Base-by-base conservation (phyloP, 2,797 vertebrate genomes). In the Rhynchotus rufescens region DNA sequence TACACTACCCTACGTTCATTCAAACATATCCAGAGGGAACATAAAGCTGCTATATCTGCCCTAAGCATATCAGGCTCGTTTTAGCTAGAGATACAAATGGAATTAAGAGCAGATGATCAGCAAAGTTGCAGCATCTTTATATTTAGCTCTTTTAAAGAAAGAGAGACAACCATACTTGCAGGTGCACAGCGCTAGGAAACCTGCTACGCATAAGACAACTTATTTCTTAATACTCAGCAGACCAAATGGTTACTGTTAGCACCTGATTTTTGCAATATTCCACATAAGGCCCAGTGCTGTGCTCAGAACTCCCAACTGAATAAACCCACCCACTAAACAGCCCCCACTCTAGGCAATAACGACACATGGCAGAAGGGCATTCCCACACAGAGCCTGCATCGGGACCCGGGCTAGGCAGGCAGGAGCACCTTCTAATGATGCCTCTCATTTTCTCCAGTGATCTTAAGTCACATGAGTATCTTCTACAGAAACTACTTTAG, bases 401-500 rank as follows among this genome's bases (percentile, higher is more conserved):
- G 90, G 89, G 73, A 42, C 81, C 59, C 56, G 6, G 3, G 36
- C 59, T 15, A 72, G 81, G 88, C 88, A 36, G 9, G 56, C 81
- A 11, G 66, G 5, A 66, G 81, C 86, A 60, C 60, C 84, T 92
- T 86, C 69, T 89, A 87, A 79, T 34, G 82, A 77, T 54, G 40
- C 38, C 38, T 73, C 81, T 82, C 66, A 32, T 90, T 88, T 91
- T 47, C 66, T 65, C 47, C 45, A 49, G 47, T 62, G 86, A 92
- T 68, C 79, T 57, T 7, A 73, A 91, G 2, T 94, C 88, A 78
- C 21, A 25, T 40, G 34, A 89, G 2, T 52, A 89, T 89, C 80
- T 89, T 94, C 82, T 81, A 59, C 60, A 95, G 89, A 74, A 96
- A 85, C 73, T 44, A 73, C 93, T 95, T 93, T 73, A 90, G 93